A percentile compares a stretch with the other conserved stretches of the same genome.
These are phyloP conservation scores for Mythimna impura DNA, from an alignment of 2,888 invertebrate species.

Conservation along the genomic window DNA sequence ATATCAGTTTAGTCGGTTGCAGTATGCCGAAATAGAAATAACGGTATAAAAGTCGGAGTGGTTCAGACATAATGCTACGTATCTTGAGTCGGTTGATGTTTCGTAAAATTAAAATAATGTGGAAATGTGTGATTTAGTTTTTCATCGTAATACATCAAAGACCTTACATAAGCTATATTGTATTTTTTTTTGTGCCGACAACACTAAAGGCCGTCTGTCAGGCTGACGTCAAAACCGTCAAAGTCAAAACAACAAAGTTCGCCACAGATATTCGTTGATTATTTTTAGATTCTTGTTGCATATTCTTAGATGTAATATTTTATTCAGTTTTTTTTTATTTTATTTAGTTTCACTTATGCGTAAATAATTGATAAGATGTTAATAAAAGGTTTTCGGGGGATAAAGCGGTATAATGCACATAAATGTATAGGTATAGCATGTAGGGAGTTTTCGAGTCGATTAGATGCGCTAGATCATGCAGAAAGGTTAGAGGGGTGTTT, in stretches of 20 bases:
- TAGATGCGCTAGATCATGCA: conserved; percentile 78
- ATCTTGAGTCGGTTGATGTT: neutral
- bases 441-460: conserved; percentile 71
- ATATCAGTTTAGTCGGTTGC: neutral
- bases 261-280: conserved; percentile 17
- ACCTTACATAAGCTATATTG: neutral
- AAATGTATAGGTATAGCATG: conserved; percentile 58
- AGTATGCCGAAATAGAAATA: neutral
- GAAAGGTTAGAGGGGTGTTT: conserved; percentile 81
- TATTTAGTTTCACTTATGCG: conserved; percentile 22
- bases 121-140: neutral
- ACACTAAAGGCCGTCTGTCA: conserved; percentile 19
- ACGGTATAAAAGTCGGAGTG: neutral
- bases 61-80: neutral
- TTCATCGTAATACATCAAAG: neutral
- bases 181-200: conserved; percentile 16
- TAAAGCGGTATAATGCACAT: conserved; percentile 49
- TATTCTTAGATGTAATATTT: conserved; percentile 29
- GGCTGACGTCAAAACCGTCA: conserved; percentile 49
- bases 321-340: conserved; percentile 12
- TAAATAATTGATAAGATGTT: conserved; percentile 64
- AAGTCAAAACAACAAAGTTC: conserved; percentile 28
- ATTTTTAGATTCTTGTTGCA: too few species aligned
- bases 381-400: conserved; percentile 65
- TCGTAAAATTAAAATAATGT: neutral